phyloP scores from a whole-genome alignment of 1,140 invertebrate genomes.

The Panulirus ornatus region DNA sequence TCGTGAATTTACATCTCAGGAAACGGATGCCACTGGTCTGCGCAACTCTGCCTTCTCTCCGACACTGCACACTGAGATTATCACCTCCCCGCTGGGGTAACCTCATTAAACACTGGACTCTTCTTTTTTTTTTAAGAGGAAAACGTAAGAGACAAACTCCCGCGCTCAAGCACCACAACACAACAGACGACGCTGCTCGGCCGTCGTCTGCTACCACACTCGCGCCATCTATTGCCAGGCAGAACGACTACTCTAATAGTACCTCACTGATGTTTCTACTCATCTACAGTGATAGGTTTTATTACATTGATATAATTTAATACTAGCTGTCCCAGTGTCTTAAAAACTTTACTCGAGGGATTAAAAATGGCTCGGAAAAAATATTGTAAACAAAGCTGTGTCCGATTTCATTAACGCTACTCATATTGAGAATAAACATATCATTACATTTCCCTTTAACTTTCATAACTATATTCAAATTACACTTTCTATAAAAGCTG shows the following conservation, averaged over 20 bases:
- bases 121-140: too few species aligned
- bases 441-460: neutral
- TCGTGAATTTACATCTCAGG: too few species aligned
- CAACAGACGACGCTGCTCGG: neutral
- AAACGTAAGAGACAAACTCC: too few species aligned
- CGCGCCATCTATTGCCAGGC: slow-evolving; percentile 2
- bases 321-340: too few species aligned
- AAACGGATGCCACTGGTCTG: too few species aligned
- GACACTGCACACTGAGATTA: neutral
- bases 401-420: neutral
- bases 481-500: neutral
- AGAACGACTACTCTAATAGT: neutral
- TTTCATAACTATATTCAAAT: neutral
- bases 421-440: neutral
- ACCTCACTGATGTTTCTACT: too few species aligned
- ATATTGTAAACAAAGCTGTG: slow-evolving; percentile 38
- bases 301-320: too few species aligned
- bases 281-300: too few species aligned
- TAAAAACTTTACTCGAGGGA: neutral
- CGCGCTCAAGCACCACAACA: too few species aligned
- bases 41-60: neutral
- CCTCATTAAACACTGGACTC: too few species aligned
- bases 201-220: slow-evolving; percentile 1
- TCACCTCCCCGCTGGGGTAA: too few species aligned
- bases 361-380: neutral